Base-by-base conservation (phyloP, 2,797 vertebrate species). In the Acropternis orthonyx region DNA sequence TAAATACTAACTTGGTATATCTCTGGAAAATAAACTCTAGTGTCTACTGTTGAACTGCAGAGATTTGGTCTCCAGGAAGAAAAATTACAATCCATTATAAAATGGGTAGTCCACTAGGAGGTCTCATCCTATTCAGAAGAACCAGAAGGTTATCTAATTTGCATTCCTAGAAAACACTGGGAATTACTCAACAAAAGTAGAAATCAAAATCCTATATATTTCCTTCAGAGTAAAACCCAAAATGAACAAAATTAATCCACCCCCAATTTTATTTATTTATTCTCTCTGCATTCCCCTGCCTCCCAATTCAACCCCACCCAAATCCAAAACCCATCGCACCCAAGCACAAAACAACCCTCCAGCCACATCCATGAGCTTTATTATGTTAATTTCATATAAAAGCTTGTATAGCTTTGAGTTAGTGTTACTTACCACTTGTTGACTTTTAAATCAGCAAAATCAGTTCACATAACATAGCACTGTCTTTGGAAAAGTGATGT, bases 251-350 rank as follows among this genome's bases (percentile, higher is more conserved):
- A 37, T 11, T 22, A 24, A 13, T 8, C 12, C 12, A 7, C 9
- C 4, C 2, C 3, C 2, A 17, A 1, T 77, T 73, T 76, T 79
- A 52, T 43, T 37, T 46, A n/a, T 15, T 71, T 36, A 30, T 80
- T 83, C 2, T 65, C 7, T 69, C 7, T 23, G 3, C 1, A 37
- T 75, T 77, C 86, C 7, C 39, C 8, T 16, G 5, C 16, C 8
- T 0, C 22, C 62, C 13, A 67, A 34, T 4, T 7, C 14, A 48
- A 6, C 12, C 5, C 37, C 3, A 14, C 8, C 2, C 9, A 46
- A 21, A 1, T 10, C 10, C 19, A 23, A 71, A 62, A 10, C 2
- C 26, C 18, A 52, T 30, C 17, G 6, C 21, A 76, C 34, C 2
- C 15, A 52, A 69, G 7, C 2, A 34, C 46, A 79, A 82, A 30